Conservation (phyloP, 1,140 invertebrate species). For the Micrasema longulum region DNA sequence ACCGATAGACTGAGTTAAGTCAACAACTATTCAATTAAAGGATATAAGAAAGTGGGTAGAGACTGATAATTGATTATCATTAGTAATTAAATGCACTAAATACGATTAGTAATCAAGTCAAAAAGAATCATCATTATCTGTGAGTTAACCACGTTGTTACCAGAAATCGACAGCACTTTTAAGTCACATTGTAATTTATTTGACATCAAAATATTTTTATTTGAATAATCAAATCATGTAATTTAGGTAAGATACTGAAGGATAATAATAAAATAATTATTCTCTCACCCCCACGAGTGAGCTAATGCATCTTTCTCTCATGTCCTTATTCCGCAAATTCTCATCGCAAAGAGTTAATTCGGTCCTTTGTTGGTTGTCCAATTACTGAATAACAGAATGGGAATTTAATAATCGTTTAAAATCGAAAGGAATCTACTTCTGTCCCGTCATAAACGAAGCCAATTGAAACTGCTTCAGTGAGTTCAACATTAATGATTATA, state of each 20-base stretch:
- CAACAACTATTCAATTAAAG: too few relatives aligned
- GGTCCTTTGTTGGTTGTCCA: slow-evolving; percentile 45
- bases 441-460: slow-evolving; percentile 26
- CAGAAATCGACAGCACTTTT: too few relatives aligned
- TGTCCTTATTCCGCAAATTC: slow-evolving; percentile 6
- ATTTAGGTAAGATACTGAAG: too few relatives aligned
- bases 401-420: slow-evolving; percentile 35
- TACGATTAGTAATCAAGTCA: too few relatives aligned
- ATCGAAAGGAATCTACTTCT: slow-evolving; percentile 23
- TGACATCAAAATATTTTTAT: neutral
- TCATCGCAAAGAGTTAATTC: slow-evolving; percentile 41
- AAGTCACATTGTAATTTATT: neutral
- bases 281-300: too few relatives aligned
- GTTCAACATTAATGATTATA: slow-evolving; percentile 13
- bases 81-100: too few relatives aligned
- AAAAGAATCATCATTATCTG: too few relatives aligned
- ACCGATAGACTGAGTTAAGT: too few relatives aligned
- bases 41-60: too few relatives aligned
- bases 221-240: neutral
- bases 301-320: neutral
- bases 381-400: slow-evolving; percentile 46
- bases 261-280: too few relatives aligned
- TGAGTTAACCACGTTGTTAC: too few relatives aligned
- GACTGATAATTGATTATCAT: too few relatives aligned
- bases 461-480: slow-evolving; percentile 25